Percentiles rank a stretch among this genome's conserved stretches.
phyloP scores from a whole-genome alignment of 2,113 vertebrate species.

The Phyllopteryx taeniolatus region DNA sequence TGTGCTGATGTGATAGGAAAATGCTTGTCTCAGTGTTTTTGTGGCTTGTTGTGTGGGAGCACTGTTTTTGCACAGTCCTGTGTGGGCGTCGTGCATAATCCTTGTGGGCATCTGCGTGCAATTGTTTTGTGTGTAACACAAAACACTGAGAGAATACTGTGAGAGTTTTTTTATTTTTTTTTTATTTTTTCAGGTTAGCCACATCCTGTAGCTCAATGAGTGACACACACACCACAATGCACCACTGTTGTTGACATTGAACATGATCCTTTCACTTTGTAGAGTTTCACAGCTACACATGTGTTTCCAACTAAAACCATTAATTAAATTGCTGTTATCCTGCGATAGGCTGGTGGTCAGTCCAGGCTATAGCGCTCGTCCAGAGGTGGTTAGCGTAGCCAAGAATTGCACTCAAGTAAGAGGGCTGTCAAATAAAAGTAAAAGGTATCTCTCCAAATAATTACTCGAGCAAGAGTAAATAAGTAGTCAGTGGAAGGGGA shows the following conservation, averaged over 20 bases:
- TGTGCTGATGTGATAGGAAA: conserved; percentile 47
- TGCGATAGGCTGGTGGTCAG: background rate
- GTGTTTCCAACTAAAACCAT: background rate
- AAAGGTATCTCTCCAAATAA: no score
- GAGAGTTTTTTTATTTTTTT: conserved; percentile 39
- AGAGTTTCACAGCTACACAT: background rate
- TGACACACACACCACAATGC: conserved; percentile 25
- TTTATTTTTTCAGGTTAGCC: conserved; percentile 47
- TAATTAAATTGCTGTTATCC: background rate
- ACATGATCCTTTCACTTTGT: background rate
- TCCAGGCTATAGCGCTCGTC: background rate
- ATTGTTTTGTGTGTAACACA: conserved; percentile 47
- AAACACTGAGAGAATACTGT: conserved; percentile 44
- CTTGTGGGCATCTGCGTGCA: conserved; percentile 38
- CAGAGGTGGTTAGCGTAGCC: no score
- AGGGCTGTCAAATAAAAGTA: no score
- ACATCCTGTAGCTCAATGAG: conserved; percentile 60
- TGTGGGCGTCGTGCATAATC: conserved; percentile 54
- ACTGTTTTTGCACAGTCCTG: conserved; percentile 57
- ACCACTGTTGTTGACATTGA: background rate
- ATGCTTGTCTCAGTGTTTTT: conserved; percentile 36
- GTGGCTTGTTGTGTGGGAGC: conserved; percentile 57
- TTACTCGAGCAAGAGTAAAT: no score
- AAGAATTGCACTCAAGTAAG: no score
- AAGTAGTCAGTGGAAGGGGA: no score